phyloP scores from a whole-genome alignment of 2,113 vertebrate species.

The Nothoprocta perdicaria region DNA sequence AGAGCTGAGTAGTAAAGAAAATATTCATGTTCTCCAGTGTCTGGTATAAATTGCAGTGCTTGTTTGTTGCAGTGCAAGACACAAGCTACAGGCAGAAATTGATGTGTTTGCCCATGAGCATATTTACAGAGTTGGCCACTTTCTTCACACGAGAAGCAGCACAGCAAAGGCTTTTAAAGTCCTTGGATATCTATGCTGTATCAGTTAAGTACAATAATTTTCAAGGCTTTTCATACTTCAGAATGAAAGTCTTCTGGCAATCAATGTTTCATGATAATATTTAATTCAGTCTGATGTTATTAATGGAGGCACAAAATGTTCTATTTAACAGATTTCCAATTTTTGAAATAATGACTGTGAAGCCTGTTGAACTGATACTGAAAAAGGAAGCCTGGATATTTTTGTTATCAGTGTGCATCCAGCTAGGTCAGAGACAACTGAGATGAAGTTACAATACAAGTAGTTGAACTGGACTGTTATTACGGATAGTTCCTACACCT shows the following conservation, averaged over 20 bases:
- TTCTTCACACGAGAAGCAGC: not conserved
- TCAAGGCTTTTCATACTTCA: not conserved
- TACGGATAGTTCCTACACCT: not conserved
- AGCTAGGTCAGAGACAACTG: not conserved
- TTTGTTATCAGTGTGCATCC: not conserved
- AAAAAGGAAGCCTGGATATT: not conserved
- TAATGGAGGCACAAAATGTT: not conserved
- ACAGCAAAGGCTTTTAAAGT: not conserved
- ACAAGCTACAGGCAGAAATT: not conserved
- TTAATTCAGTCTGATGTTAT: not conserved
- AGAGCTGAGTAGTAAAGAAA: slow-evolving; percentile 62
- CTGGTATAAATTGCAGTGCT: slow-evolving; percentile 46
- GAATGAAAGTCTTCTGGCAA: not conserved
- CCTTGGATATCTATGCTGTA: not conserved
- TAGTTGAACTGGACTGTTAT: not conserved
- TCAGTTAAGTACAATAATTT: not conserved
- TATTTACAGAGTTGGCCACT: not conserved
- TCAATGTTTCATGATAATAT: not conserved
- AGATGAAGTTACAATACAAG: not conserved
- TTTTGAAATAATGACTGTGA: not conserved
- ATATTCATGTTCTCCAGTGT: slow-evolving; percentile 58
- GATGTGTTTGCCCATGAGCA: not conserved
- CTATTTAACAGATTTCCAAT: not conserved
- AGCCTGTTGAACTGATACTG: not conserved
- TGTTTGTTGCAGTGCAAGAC: slow-evolving; percentile 34